phyloP scores from a whole-genome alignment of 2,797 vertebrate species.

The Rhabdophis nuchalis region DNA sequence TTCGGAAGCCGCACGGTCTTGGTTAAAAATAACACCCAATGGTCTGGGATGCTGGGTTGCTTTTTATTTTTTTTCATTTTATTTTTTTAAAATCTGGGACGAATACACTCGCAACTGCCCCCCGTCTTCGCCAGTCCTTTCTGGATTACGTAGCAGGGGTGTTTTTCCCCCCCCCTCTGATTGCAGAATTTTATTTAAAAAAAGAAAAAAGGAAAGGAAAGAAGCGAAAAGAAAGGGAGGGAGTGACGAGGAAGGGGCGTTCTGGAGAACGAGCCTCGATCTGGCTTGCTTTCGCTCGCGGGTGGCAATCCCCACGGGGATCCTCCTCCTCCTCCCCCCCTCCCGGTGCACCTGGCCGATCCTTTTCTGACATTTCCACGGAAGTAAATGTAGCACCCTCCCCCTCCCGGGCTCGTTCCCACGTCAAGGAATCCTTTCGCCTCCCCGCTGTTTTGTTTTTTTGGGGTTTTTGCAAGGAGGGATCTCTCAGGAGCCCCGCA shows the following conservation, averaged over 20 bases:
- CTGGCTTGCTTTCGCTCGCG: neutral
- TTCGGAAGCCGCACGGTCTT: neutral
- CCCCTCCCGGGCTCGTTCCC: no score
- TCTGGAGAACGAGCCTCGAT: neutral
- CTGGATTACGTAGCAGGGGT: neutral
- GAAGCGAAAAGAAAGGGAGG: constrained; percentile 31
- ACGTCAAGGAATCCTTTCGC: neutral
- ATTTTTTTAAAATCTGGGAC: neutral
- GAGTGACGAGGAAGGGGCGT: neutral
- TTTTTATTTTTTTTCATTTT: neutral
- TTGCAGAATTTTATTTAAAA: neutral
- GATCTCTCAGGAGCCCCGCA: neutral
- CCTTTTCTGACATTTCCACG: neutral
- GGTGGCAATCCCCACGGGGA: neutral
- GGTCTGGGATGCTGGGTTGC: neutral
- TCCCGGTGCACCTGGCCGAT: neutral
- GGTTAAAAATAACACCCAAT: neutral
- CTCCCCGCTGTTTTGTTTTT: neutral
- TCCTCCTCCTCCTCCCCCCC: neutral
- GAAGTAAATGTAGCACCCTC: neutral
- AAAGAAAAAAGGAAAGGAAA: constrained; percentile 26
- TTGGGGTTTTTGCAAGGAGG: neutral
- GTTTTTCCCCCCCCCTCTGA: neutral
- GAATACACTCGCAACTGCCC: neutral
- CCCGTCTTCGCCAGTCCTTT: no score